These are phyloP conservation scores for pig (Sus scrofa) DNA, from an alignment of 2,113 vertebrate species.

Conservation along the genomic window T2T-Sscrofa CM000826.6:86825001-86825500, in stretches of 20 bases:
- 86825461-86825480: not conserved
- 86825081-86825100: not conserved
- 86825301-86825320: not conserved
- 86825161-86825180: not conserved
- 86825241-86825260: not conserved
- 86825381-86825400: not conserved
- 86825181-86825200: not conserved
- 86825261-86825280: not conserved
- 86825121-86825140: conserved; percentile 24
- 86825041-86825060: not conserved
- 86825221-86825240: not conserved
- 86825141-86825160: not conserved
- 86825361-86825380: not conserved
- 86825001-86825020: not conserved
- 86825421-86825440: not conserved
- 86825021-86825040: not conserved
- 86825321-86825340: not conserved
- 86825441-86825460: not conserved
- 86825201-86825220: not conserved
- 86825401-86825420: not conserved
- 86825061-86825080: not conserved
- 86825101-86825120: not conserved
- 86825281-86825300: not conserved
- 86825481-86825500: not conserved
- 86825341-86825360: not conserved